Conservation (phyloP, 2,113 vertebrate species). For the Phalacrocorax pelagicus region DNA sequence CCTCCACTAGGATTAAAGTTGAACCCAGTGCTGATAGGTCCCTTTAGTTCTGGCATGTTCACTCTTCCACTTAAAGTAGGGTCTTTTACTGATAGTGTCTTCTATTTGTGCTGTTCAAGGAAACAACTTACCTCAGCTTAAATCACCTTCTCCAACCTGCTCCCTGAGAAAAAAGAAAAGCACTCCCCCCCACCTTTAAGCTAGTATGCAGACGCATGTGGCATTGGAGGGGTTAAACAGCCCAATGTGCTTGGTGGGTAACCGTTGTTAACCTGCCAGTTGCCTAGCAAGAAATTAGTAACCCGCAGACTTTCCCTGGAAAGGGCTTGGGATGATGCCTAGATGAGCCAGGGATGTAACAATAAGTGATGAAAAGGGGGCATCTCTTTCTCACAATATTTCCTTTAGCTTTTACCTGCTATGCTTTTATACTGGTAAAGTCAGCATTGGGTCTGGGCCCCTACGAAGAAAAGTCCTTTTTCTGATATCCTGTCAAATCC, state of each 20-base stretch:
- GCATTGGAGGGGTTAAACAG: background rate
- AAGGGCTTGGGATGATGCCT: background rate
- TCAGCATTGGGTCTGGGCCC: background rate
- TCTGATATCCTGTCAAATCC: background rate
- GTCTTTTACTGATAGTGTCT: background rate
- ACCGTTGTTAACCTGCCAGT: background rate
- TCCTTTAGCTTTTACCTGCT: background rate
- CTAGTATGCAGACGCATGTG: background rate
- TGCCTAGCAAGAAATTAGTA: background rate
- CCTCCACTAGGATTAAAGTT: background rate
- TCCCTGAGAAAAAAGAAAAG: background rate
- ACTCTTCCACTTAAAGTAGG: background rate
- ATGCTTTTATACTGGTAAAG: background rate
- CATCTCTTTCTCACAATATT: background rate
- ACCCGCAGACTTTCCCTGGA: background rate
- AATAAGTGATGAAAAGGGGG: background rate
- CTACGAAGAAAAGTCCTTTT: background rate
- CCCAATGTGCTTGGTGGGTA: background rate
- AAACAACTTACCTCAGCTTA: background rate
- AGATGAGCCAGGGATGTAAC: background rate
- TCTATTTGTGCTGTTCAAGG: background rate
- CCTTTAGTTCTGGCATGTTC: background rate
- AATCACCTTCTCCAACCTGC: background rate
- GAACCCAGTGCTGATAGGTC: background rate
- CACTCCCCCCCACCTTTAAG: background rate